Base-by-base conservation (phyloP, 2,113 vertebrate genomes). In the Oryctolagus cuniculus region DNA sequence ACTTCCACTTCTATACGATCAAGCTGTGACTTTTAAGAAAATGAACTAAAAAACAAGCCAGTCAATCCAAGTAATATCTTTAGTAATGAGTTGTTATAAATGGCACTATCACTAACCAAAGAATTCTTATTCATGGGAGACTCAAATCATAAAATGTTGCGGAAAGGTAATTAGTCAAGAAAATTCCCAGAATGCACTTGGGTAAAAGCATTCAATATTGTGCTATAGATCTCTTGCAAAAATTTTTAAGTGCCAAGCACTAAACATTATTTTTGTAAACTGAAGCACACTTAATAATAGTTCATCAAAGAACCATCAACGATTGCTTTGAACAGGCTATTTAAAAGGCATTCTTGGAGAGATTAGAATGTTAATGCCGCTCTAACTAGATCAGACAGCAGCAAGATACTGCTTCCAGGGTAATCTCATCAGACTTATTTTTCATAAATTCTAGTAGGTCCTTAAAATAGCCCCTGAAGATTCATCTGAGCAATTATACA, bases 41-140 rank as follows among this genome's bases (percentile, higher is more conserved):
- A 89, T 31, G 12, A 94, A 6, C 87, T 31, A 74, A 24, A 75
- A 88, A 86, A 75, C 69, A 34, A 72, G 0, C 0, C 55, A 84
- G 70, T 77, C n/a, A 38, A 27, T 96, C 77, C 90, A 97, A 95
- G 53, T 31, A 86, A 94, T 38, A 92, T 4, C 25, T 27, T 93
- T 93, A 93, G 93, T 58, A 94, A 38, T 95, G 84, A 94, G 89
- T 89, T 89, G 74, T 80, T 90, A 95, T 75, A 92, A 85, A 92
- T 15, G 12, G 27, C n/a, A 75, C 36, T 87, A 84, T 83, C 87
- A 81, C 36, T n/a, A 93, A 73, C 63, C 19, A 79, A 82, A 94
- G 77, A 86, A 75, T 19, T 79, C n/a, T 82, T 91, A 91, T 75
- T 97, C 86, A 82, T 67, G 44, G 72, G 29, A 78, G 74, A 95